Conservation (phyloP, 2,113 vertebrate species). For the Phodopus roborovskii region DNA sequence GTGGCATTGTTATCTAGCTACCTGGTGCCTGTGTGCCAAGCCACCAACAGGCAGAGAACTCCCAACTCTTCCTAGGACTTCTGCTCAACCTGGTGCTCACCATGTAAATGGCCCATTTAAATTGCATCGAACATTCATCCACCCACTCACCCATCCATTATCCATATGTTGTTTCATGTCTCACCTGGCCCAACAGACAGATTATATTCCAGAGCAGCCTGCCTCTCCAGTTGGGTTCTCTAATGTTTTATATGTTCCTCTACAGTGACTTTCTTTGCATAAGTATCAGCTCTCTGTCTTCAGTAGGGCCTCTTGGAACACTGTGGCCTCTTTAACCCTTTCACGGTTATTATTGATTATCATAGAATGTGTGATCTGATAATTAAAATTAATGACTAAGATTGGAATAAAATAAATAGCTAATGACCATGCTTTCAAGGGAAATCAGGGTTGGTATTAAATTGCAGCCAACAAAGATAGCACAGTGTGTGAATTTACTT, state of each 20-base stretch:
- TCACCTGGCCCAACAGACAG: neutral
- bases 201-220: neutral
- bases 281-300: neutral
- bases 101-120: neutral
- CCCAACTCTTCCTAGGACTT: too few relatives aligned
- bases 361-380: neutral
- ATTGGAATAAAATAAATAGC: neutral
- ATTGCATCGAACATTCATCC: neutral
- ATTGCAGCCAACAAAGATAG: neutral
- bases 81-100: neutral
- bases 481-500: neutral
- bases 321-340: neutral
- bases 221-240: neutral
- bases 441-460: neutral
- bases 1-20: neutral
- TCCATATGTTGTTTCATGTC: neutral
- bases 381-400: neutral
- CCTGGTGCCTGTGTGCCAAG: neutral
- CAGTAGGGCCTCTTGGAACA: neutral
- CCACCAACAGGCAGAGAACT: neutral
- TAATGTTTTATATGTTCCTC: neutral
- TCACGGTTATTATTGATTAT: neutral
- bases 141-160: neutral
- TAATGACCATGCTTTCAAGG: neutral
- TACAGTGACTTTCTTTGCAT: neutral